A percentile compares a stretch with the other conserved stretches of the same genome.
Conservation (phyloP, 2,113 vertebrate species). For the Daubentonia madagascariensis region DNA sequence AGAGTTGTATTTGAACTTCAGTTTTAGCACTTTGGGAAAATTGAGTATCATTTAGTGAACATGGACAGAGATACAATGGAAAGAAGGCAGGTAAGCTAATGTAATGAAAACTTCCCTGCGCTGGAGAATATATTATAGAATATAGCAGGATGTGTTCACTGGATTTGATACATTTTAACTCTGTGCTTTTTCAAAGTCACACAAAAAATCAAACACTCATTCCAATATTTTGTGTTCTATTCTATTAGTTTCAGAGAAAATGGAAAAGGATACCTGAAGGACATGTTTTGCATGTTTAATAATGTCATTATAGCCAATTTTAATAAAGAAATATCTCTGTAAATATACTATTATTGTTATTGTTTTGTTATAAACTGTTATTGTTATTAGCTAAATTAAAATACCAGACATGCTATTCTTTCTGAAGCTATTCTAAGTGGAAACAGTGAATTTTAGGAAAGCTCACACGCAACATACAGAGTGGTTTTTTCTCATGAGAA, state of each 20-base stretch:
- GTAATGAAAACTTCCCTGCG: not conserved
- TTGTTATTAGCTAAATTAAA: constrained; percentile 31
- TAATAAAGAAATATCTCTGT: not conserved
- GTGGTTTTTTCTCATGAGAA: constrained; percentile 57
- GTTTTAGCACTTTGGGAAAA: not conserved
- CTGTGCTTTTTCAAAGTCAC: not conserved
- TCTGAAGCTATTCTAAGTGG: not conserved
- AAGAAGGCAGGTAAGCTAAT: not conserved
- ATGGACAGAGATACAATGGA: not conserved
- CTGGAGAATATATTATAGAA: not conserved
- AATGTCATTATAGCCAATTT: not conserved
- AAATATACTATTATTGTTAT: not conserved
- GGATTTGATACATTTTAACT: not conserved
- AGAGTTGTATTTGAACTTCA: not conserved
- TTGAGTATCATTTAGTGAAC: not conserved
- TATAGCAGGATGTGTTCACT: not conserved
- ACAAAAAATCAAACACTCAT: not conserved
- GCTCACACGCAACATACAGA: not conserved
- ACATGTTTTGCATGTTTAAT: not conserved
- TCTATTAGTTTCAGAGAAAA: not conserved
- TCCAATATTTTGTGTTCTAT: not conserved
- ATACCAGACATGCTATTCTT: not conserved
- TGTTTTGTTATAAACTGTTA: not conserved
- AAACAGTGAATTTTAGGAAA: constrained; percentile 16
- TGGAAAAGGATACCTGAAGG: not conserved